Base-by-base conservation (phyloP, 2,888 invertebrate species). In the Psylliodes chrysocephalus region DNA sequence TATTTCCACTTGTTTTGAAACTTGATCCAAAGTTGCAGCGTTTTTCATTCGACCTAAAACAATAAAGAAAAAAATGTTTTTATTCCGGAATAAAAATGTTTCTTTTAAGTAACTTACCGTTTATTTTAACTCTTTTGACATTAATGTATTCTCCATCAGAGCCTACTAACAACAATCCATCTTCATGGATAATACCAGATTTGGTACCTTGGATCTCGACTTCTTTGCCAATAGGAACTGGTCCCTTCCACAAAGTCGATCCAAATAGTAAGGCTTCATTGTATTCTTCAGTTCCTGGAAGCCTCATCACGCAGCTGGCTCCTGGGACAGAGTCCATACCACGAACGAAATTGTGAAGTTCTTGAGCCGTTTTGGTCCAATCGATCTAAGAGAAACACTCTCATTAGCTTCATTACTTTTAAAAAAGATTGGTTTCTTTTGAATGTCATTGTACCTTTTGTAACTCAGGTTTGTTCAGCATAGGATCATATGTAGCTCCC, bases 251-350 rank as follows among this genome's bases (percentile, higher is more conserved):
- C 33, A 94, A 75, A 1, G 85, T 86, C 0, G 96, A 95, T 0
- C 95, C 95, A 79, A 91, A 98, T 40, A 98, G 83, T 30, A 90
- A 87, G 0, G 90, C 87, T 80, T 90, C 88, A 80, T 90, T 85
- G 38, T 84, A 86, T 67, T 87, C 86, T 47, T 84, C 62, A 78
- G 75, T 71, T 1, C 82, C 75, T 0, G 80, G 78, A 0, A 80
- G 15, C 56, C 73, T 75, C 12, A 82, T 68, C 30, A 61, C 47
- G 55, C 81, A 81, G 82, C 93, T 90, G 0, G 98, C 97, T 0
- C 98, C 98, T 0, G 98, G 98, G 0, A 95, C 94, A 1, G 96
- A 96, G 80, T 98, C 98, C 76, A 96, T 85, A 0, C 94, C 97
- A 15, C 98, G 86, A 70, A 98, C 93, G 79, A 96, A 98, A 81